Percentiles rank a stretch among this genome's conserved stretches.
Conservation (phyloP, 2,797 vertebrate species). For the Sparus aurata region DNA sequence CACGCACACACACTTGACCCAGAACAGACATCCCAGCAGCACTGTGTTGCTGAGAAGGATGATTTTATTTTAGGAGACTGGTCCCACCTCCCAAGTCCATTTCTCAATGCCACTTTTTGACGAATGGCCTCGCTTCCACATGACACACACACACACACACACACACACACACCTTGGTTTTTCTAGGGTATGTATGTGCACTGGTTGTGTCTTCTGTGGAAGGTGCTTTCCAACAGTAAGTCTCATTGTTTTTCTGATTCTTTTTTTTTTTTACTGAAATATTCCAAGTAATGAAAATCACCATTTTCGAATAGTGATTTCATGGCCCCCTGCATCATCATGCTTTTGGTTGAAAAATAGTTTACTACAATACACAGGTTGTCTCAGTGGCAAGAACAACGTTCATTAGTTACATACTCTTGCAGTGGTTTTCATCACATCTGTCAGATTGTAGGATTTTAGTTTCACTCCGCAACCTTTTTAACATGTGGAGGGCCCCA, state of each 20-base stretch:
- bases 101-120: slow-evolving; percentile 63
- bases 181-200: background rate
- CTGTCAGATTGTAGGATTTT: too few species aligned
- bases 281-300: background rate
- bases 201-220: background rate
- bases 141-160: background rate
- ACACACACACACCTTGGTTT: background rate
- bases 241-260: background rate
- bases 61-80: slow-evolving; percentile 52
- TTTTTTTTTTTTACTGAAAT: background rate
- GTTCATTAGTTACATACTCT: too few species aligned
- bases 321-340: too few species aligned
- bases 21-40: slow-evolving; percentile 45
- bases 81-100: slow-evolving; percentile 41
- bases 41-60: slow-evolving; percentile 31
- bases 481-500: too few species aligned
- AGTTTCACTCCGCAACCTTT: too few species aligned
- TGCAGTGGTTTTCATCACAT: background rate
- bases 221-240: background rate
- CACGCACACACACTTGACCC: slow-evolving; percentile 36
- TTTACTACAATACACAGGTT: background rate
- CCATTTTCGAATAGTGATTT: background rate
- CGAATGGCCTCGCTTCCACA: slow-evolving; percentile 29
- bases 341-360: background rate
- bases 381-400: too few species aligned